Evolutionary conservation across 2,888 invertebrate genomes (phyloP), one percentile per base, ranked within the genome.

Genomic region (Parnassius apollo): DNA sequence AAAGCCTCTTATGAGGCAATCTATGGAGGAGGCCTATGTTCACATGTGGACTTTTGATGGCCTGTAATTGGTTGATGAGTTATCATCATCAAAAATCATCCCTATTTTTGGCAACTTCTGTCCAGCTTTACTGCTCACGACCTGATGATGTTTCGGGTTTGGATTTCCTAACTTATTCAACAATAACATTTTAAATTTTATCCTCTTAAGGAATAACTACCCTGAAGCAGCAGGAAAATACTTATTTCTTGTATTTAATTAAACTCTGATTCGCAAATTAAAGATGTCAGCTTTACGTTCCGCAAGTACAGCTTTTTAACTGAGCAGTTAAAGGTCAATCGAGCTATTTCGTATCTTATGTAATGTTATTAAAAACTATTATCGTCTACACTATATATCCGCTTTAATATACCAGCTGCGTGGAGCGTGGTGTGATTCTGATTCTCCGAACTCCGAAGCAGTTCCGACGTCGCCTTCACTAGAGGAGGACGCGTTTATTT

Each of bases 341-440:
- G 42, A 25, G 44, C 42, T n/a, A 50, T 55, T 49, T 35, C 55
- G 55, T 22, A 55, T 44, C 56, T 50, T 51, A 55, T 54, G 1
- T 8, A 7, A 44, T 10, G 10, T 2, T 0, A 11, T 35, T 48
- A 62, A 22, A 11, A 45, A 42, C 10, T 42, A 62, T 52, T 48
- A 48, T 62, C 48, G 56, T 18, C 9, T 53, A 4, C 10, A 12
- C 12, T 13, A 25, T 35, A 11, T 9, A 10, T 42, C 8, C n/a
- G n/a, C 54, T 48, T 42, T 42, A 22, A n/a, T 48, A 46, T 52
- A 12, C 52, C 10, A 45, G 11, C n/a, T 46, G 42, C 48, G 62
- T 62, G 62, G 18, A 13, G 46, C 46, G 7, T 46, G 46, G 61
- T 61, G 57, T 57, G 56, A 61, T 62, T 57, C 18, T 18, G 18